A percentile compares a stretch with the other conserved stretches of the same genome.
Conservation (phyloP, 2,888 invertebrate species). For the Iselma pallidipennis region DNA sequence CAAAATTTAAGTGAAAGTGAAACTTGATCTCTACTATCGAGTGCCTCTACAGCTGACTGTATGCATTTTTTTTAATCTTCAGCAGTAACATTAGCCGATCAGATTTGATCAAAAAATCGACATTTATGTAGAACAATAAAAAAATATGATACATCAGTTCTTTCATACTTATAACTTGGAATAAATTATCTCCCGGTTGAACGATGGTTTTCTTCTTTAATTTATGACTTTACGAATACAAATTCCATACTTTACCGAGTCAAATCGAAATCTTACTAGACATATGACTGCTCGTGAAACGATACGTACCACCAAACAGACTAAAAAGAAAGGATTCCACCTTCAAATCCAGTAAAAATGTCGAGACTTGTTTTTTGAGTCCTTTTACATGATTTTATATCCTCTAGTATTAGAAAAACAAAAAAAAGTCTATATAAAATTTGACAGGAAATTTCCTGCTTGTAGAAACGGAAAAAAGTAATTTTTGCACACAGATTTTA, state of each 20-base stretch:
- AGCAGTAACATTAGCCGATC: neutral
- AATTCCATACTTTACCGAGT: neutral
- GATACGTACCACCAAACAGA: neutral
- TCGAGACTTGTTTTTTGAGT: neutral
- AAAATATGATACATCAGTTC: too few relatives aligned
- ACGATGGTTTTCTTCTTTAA: neutral
- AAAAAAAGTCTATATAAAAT: neutral
- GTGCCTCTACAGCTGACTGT: neutral
- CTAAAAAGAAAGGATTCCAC: neutral
- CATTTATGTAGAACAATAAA: too few relatives aligned
- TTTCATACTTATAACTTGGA: neutral
- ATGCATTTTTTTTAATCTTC: neutral
- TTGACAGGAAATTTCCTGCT: too few relatives aligned
- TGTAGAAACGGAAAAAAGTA: too few relatives aligned
- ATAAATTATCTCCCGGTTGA: neutral
- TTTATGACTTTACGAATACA: neutral
- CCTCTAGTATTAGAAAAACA: neutral
- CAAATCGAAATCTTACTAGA: neutral
- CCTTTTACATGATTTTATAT: neutral
- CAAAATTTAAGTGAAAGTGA: neutral
- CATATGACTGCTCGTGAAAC: slow-evolving; percentile 3
- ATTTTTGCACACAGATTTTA: too few relatives aligned
- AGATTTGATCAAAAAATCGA: too few relatives aligned
- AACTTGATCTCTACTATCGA: neutral
- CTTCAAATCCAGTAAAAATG: neutral